Evolutionary conservation across 2,113 vertebrate species (phyloP).

Genomic region (Prionailurus bengalensis): DNA sequence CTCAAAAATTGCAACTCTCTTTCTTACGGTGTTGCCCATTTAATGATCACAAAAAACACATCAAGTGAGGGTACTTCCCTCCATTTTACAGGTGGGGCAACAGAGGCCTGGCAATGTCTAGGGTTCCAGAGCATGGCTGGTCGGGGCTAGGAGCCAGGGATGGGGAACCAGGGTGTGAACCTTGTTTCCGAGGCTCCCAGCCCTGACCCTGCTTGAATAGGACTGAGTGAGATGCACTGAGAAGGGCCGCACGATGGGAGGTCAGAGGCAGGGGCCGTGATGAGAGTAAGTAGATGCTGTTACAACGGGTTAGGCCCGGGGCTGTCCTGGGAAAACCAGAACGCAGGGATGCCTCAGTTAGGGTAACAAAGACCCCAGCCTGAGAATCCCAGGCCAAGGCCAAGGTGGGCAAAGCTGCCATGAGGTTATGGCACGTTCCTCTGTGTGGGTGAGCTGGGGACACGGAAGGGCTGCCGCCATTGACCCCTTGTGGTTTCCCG

Average conservation of each 20-base stretch:
- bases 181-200: not conserved
- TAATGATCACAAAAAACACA: not conserved
- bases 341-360: not conserved
- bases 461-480: not conserved
- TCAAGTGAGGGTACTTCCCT: no score
- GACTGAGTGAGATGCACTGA: accelerated
- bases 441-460: not conserved
- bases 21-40: not conserved
- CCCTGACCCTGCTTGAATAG: not conserved
- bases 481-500: accelerated
- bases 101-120: no score
- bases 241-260: accelerated
- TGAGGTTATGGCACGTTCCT: not conserved
- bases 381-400: not conserved
- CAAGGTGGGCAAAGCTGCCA: not conserved
- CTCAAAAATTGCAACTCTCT: not conserved
- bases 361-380: not conserved
- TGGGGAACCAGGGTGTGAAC: not conserved
- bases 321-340: not conserved
- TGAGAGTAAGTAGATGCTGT: not conserved
- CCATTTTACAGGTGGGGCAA: not conserved
- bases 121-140: not conserved
- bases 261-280: not conserved
- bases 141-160: accelerated
- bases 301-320: no score